These are phyloP conservation scores for Naso thynnoides DNA, from an alignment of 2,797 vertebrate species.

Conservation along the genomic window DNA sequence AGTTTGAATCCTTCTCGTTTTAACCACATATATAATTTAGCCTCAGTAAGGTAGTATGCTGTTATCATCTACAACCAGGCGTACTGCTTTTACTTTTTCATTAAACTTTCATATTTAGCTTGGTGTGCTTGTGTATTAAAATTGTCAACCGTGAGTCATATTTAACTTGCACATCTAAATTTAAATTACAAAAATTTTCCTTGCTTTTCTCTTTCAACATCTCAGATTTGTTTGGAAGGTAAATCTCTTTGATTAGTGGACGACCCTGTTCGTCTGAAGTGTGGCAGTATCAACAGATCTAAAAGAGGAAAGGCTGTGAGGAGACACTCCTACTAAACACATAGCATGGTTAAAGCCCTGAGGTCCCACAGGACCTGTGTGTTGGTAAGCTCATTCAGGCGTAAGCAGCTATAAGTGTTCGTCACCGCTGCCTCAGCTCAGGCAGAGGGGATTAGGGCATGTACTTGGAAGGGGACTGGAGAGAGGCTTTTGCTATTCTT, in stretches of 20 bases:
- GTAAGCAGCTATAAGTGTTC: slow-evolving; percentile 83
- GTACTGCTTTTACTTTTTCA: neutral
- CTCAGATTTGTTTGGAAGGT: neutral
- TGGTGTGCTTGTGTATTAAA: neutral
- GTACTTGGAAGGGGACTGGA: slow-evolving; percentile 76
- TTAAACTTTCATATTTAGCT: neutral
- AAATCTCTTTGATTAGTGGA: neutral
- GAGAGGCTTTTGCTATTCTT: slow-evolving; percentile 83
- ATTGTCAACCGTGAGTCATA: neutral
- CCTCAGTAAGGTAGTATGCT: too few relatives aligned
- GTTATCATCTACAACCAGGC: neutral
- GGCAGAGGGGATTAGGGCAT: slow-evolving; percentile 82
- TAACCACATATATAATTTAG: neutral
- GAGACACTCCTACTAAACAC: slow-evolving; percentile 36
- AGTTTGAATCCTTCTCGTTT: neutral
- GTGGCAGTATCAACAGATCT: neutral
- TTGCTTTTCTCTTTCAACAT: neutral
- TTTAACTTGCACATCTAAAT: neutral
- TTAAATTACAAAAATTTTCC: neutral
- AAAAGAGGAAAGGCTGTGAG: slow-evolving; percentile 3
- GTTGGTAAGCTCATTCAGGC: slow-evolving; percentile 73
- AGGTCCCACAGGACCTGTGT: slow-evolving; percentile 47
- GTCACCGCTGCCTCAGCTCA: slow-evolving; percentile 76
- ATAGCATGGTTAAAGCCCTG: slow-evolving; percentile 48
- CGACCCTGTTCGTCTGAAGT: neutral